A percentile compares a stretch with the other conserved stretches of the same genome.
Conservation (phyloP, 2,797 vertebrate species). For the Coccyzus lansbergi region DNA sequence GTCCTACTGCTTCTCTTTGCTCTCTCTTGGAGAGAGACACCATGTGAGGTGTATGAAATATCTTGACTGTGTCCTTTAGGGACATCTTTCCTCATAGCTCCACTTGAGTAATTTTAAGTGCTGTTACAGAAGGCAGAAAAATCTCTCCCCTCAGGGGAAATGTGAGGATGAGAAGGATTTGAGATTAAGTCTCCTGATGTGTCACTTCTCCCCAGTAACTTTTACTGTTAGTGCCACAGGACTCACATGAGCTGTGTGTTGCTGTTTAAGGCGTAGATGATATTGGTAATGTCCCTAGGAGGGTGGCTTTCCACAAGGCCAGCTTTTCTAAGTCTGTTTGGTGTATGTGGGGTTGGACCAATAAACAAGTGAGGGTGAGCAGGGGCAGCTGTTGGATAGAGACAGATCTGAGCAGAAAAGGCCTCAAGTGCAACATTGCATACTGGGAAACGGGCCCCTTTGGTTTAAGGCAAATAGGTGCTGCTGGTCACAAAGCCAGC, state of each 20-base stretch:
- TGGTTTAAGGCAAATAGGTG: neutral
- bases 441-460: neutral
- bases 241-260: neutral
- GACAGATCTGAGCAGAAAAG: neutral
- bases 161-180: neutral
- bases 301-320: neutral
- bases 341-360: neutral
- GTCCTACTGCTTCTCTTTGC: neutral
- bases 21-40: neutral
- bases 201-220: neutral
- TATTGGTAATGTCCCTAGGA: neutral
- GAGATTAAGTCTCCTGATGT: neutral
- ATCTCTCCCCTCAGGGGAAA: neutral
- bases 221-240: neutral
- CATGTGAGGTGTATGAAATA: neutral
- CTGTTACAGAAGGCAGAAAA: conserved; percentile 25
- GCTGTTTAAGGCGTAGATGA: neutral
- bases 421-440: rapidly evolving
- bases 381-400: conserved; percentile 32
- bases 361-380: neutral
- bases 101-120: neutral
- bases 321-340: neutral
- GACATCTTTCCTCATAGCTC: neutral
- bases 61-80: neutral
- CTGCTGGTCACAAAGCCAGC: neutral